Evolutionary conservation across 2,797 vertebrate species (phyloP).

Genomic region (Sus cebifrons): DNA sequence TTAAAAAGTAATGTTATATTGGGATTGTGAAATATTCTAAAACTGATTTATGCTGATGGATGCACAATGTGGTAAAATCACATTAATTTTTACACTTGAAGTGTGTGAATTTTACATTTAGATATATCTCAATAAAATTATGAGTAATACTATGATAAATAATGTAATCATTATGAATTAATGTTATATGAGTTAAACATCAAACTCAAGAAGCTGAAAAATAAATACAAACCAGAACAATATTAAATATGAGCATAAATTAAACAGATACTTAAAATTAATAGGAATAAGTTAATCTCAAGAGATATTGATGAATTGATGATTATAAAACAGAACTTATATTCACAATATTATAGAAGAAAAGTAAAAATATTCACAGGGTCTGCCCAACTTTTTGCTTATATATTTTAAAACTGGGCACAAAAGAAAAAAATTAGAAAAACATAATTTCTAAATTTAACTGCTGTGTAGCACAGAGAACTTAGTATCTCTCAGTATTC

Average conservation of each 20-base stretch:
- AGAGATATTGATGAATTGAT: not conserved
- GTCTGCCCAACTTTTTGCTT: not conserved
- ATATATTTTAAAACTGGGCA: not conserved
- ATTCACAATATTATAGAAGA: not conserved
- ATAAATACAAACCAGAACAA: not conserved
- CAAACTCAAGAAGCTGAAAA: not conserved
- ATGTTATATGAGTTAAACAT: not conserved
- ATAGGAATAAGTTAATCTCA: not conserved
- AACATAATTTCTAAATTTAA: not conserved
- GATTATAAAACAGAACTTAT: not conserved
- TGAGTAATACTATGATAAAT: not conserved
- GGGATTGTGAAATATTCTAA: not conserved
- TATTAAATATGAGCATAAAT: not conserved
- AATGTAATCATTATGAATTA: not conserved
- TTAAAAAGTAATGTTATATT: not conserved
- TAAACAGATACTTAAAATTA: not conserved
- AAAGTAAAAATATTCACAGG: not conserved
- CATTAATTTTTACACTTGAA: not conserved
- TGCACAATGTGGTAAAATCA: not conserved
- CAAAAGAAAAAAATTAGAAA: not conserved
- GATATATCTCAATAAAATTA: not conserved
- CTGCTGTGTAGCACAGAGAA: too few species aligned
- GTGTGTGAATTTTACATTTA: not conserved
- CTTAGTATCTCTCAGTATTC: too few species aligned
- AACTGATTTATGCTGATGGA: not conserved